Evolutionary conservation across 2,797 vertebrate genomes (phyloP), one percentile per base, ranked within the genome.

Genomic region (Strix occidentalis): DNA sequence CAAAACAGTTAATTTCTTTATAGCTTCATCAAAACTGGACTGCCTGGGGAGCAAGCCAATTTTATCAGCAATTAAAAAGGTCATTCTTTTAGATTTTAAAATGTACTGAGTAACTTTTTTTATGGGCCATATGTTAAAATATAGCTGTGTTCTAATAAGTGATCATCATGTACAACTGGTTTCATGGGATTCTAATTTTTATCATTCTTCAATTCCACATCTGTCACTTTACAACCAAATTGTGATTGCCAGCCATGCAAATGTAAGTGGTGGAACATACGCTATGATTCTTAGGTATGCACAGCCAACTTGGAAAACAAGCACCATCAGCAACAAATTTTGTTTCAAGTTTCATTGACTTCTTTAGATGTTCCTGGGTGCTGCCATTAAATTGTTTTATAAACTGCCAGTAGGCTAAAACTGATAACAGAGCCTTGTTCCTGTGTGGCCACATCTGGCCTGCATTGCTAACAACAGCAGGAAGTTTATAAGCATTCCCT

Each of bases 31-130:
- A 84, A 90, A 95, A 95, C 57, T 48, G 88, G 88, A 92, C 82
- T 69, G 81, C 86, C 88, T 96, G 94, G 90, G 95, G 84, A 95
- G 76, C 33, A 95, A 96, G 94, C 87, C 92, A 95, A 91, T 95
- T 95, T 91, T 41, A 85, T 94, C 70, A 93, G 87, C 84, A 92
- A 89, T 93, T 96, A 86, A 66, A 95, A 97, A 97, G 89, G 90
- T 93, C 79, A 87, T 75, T 87, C 66, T 72, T 90, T 91, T 66
- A 72, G 70, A 58, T 91, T 92, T 95, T 94, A 91, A 84, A 96
- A 96, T 91, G 91, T 24, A 93, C 58, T 5, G 10, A 86, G 35
- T 91, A 78, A 94, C 3, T 1, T 66, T 91, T 93, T 95, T 95
- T 89, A 92, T 58, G 76, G 65, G 48, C 90, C 94, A 61, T 93